phyloP scores from a whole-genome alignment of 2,113 vertebrate genomes.

The Calypte anna region DNA sequence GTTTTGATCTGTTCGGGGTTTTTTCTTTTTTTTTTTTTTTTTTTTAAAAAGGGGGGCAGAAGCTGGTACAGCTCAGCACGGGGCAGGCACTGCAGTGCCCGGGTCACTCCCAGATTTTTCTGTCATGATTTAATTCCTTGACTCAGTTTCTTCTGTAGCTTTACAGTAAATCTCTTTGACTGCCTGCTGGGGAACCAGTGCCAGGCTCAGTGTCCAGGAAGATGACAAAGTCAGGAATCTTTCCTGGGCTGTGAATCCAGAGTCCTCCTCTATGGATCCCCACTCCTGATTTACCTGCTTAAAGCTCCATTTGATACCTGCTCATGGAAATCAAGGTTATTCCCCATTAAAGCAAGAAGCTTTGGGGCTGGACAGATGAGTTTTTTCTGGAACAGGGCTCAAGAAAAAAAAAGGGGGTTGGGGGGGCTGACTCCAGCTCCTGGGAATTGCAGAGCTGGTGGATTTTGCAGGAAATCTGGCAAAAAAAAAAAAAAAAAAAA shows the following conservation, averaged over 20 bases:
- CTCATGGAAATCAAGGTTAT: neutral
- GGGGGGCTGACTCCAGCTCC: neutral
- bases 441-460: neutral
- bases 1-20: too few relatives aligned
- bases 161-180: conserved; percentile 23
- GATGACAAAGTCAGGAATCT: conserved; percentile 4
- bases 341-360: neutral
- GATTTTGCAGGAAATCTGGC: neutral
- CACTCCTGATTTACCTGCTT: neutral
- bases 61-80: neutral
- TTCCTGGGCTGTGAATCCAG: neutral
- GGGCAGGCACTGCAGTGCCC: neutral
- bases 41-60: too few relatives aligned
- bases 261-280: neutral
- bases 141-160: neutral
- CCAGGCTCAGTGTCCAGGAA: neutral
- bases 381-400: neutral
- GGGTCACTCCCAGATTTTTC: conserved; percentile 38
- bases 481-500: neutral
- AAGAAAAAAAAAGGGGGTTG: neutral
- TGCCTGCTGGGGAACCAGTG: neutral
- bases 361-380: neutral
- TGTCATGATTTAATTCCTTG: conserved; percentile 30
- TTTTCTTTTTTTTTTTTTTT: too few relatives aligned
- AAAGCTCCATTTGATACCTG: neutral